A percentile compares a stretch with the other conserved stretches of the same genome.
phyloP scores from a whole-genome alignment of 30 jellyfish, hydroid and myxozoan species.

The Aurelia sp. region DNA sequence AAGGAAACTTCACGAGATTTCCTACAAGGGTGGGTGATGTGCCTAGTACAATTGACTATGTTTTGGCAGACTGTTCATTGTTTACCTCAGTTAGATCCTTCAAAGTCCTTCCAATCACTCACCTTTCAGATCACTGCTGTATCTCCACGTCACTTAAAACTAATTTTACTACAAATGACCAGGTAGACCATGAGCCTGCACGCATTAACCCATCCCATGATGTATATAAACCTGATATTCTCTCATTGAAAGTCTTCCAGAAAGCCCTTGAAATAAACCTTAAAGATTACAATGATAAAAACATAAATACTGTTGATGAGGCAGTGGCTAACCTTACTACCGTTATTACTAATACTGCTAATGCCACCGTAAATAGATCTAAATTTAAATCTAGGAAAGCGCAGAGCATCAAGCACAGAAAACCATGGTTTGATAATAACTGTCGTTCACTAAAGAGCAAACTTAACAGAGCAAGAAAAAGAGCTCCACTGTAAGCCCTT shows the following conservation, averaged over 20 bases:
- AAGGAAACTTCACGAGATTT: no score
- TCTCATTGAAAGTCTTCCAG: neutral
- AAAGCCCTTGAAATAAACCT: neutral
- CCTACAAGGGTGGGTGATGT: no score
- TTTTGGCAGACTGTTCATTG: neutral
- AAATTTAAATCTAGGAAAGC: neutral
- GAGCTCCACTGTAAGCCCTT: neutral
- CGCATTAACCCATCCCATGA: neutral
- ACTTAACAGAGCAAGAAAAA: constrained; percentile 9
- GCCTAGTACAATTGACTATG: no score
- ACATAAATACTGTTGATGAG: neutral
- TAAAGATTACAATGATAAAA: neutral
- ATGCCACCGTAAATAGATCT: neutral
- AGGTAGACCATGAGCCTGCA: neutral
- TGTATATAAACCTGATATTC: neutral
- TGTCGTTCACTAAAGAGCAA: constrained; percentile 6
- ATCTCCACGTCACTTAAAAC: neutral
- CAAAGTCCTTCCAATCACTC: neutral
- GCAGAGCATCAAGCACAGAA: neutral
- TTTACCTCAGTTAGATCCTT: neutral
- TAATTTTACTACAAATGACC: neutral
- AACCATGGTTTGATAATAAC: constrained; percentile 7
- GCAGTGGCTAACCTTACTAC: neutral
- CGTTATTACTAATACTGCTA: neutral
- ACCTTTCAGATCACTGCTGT: constrained; percentile 1